Base-by-base conservation (phyloP, 2,797 vertebrate genomes). In the Notamacropus eugenii region DNA sequence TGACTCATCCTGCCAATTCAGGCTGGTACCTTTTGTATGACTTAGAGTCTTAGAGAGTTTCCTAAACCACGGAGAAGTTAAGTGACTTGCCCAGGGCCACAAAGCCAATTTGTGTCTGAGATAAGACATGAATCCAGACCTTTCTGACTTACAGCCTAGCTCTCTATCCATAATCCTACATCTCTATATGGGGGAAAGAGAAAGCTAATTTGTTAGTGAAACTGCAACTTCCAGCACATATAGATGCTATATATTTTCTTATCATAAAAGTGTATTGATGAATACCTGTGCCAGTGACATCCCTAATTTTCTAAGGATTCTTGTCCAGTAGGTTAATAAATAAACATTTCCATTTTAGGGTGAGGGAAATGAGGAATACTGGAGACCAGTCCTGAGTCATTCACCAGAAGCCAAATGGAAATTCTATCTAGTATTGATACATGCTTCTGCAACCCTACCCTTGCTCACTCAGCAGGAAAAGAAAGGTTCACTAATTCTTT, bases 121-220 rank as follows among this genome's bases (percentile, higher is more conserved):
- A 19, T 16, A 67, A 67, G 14, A 67, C 62, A n/a, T n/a, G 34
- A 67, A n/a, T 14, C 62, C 62, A 74, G 62, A 5, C 12, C 34
- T 74, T 74, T 5, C 27, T 74, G 62, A n/a, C 14, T 74, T n/a
- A 40, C 16, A 19, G 34, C 5, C 62, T 74, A 40, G 5, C 34
- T 74, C 6, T 74, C 5, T 40, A 74, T 40, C 14, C 62, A 67
- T n/a, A 67, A 16, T 34, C 13, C 59, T 67, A n/a, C 34, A 40
- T n/a, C 34, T 40, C 34, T 74, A 6, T n/a, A 74, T 22, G 14
- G 62, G 31, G 0, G 5, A 74, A 74, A 74, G 62, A 74, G 16
- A n/a, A 74, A 34, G 92, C 90, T 91, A 92, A 90, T 94, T 91
- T 40, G 14, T 59, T 90, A 87, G 62, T 16, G 91, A 93, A 55